These are phyloP conservation scores for Cetonia aurata DNA, from an alignment of 2,888 invertebrate species.

Conservation along the genomic window DNA sequence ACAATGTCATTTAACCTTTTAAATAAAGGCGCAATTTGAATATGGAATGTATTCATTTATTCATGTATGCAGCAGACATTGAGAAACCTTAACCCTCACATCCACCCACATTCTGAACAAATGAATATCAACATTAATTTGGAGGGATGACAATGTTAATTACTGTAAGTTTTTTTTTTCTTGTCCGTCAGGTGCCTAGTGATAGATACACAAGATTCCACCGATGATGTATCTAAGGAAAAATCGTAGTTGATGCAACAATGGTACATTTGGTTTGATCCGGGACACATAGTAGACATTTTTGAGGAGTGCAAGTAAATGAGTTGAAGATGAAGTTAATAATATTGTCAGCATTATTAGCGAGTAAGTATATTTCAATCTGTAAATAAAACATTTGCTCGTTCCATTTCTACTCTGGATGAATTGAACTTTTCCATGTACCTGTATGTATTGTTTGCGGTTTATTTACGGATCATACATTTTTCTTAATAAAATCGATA, in stretches of 20 bases:
- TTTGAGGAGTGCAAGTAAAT: not conserved
- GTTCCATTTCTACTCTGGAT: too few species aligned
- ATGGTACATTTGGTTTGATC: not conserved
- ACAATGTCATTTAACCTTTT: constrained; percentile 8
- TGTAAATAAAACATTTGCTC: too few species aligned
- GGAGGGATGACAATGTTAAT: too few species aligned
- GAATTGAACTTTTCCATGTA: too few species aligned
- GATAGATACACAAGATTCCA: too few species aligned
- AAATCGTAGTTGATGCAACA: too few species aligned
- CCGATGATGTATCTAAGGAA: not conserved
- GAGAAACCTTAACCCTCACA: too few species aligned
- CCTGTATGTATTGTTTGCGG: too few species aligned
- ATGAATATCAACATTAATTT: too few species aligned
- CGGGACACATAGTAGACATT: too few species aligned
- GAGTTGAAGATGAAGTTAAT: constrained; percentile 17
- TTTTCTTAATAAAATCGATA: too few species aligned
- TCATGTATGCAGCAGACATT: not conserved
- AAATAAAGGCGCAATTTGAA: not conserved
- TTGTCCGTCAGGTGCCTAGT: constrained; percentile 1
- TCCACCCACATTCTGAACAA: not conserved
- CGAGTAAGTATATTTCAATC: constrained; percentile 13
- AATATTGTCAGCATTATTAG: constrained; percentile 29
- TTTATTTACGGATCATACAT: too few species aligned
- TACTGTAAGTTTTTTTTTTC: not conserved
- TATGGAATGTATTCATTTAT: not conserved